Evolutionary conservation across 2,113 vertebrate genomes (phyloP), one percentile per base, ranked within the genome.

Genomic region (Plecturocebus donacophilus): DNA sequence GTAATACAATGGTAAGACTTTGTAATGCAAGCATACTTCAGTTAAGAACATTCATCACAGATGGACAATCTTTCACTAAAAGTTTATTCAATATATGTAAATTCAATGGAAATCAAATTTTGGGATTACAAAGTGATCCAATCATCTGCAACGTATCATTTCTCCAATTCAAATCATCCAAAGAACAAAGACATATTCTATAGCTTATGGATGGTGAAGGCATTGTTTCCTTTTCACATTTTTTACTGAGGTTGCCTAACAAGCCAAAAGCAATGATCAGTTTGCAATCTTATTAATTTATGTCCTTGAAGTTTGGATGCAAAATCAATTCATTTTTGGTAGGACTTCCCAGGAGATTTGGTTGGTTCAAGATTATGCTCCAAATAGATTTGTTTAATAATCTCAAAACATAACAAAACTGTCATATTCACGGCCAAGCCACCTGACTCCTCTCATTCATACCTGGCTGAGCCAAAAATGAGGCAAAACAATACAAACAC

Each of bases 311-410:
- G 21, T 92, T 84, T 96, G 32, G 47, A 89, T 91, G 45, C 49
- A 96, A 91, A 91, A 94, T 54, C 35, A 90, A 83, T 95, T 97
- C 32, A 61, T 96, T 97, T 97, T 83, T 61, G 89, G 10, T 91
- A 91, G 81, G 56, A 84, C n/a, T 71, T 97, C 92, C 73, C 94
- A 85, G 45, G 77, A 95, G 94, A 93, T 66, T 61, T 90, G 38
- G n/a, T 76, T 75, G 8, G 73, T 83, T 93, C 73, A 97, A 93
- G 42, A n/a, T 86, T 95, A 75, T 76, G 58, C 83, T 97, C 68
- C 89, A 95, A 97, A 91, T 42, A 85, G 40, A 83, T 91, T 95
- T 91, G 38, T 91, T 94, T 95, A 89, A 94, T 40, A 89, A 91
- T 40, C n/a, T 94, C 61, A 86, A 93, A 94, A 86, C n/a, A 79